Evolutionary conservation across 2,888 invertebrate species (phyloP).

Genomic region (Pseudoips prasinana): DNA sequence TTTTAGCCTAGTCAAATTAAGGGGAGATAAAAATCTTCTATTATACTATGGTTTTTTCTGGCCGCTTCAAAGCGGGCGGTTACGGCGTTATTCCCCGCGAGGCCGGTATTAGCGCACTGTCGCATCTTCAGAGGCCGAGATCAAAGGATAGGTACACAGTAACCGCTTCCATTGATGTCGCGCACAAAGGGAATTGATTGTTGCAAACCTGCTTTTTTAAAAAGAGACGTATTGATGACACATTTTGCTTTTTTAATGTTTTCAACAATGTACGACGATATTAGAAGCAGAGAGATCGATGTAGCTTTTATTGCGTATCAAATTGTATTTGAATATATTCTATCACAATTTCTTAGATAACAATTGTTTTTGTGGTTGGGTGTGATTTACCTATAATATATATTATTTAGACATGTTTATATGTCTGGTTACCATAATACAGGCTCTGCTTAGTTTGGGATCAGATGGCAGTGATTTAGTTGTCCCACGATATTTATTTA

Average conservation of each 20-base stretch:
- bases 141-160: constrained; percentile 80
- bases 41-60: constrained; percentile 31
- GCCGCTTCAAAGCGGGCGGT: constrained; percentile 42
- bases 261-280: constrained; percentile 26
- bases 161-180: constrained; percentile 81
- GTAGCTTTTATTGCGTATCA: constrained; percentile 2
- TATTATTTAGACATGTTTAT: background rate
- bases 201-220: constrained; percentile 75
- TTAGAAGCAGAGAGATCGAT: constrained; percentile 3
- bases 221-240: constrained; percentile 67
- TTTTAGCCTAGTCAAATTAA: constrained; percentile 26
- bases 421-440: no score
- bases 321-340: background rate
- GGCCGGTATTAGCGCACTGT: constrained; percentile 75
- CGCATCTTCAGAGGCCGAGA: constrained; percentile 79
- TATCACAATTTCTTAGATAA: no score
- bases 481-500: no score
- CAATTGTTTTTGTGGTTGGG: no score
- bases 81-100: constrained; percentile 57
- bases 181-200: constrained; percentile 81
- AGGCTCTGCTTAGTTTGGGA: no score
- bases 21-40: constrained; percentile 30
- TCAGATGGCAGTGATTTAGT: no score
- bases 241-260: constrained; percentile 52
- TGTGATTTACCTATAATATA: background rate